phyloP scores from a whole-genome alignment of 2,113 vertebrate genomes.

The Harpagus bidentatus region DNA sequence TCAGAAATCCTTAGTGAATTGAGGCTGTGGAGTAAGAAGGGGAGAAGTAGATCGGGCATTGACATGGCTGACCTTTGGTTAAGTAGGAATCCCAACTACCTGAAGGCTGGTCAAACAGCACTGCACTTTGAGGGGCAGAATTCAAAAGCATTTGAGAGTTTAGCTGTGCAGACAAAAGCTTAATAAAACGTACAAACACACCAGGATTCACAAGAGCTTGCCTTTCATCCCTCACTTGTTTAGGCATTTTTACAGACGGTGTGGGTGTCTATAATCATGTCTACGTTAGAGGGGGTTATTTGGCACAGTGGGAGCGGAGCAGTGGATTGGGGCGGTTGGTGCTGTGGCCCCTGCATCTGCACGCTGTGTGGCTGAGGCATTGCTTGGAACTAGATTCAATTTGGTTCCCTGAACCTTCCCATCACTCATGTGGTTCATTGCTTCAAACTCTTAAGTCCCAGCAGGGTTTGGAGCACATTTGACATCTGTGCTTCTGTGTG shows the following conservation, averaged over 20 bases:
- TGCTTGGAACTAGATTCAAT: neutral
- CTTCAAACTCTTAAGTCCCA: neutral
- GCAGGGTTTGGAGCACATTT: neutral
- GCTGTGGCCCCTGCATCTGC: fast-evolving
- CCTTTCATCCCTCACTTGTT: neutral
- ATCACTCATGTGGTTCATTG: neutral
- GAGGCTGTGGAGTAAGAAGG: neutral
- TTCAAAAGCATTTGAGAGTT: neutral
- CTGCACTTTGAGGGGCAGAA: neutral
- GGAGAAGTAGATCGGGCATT: neutral
- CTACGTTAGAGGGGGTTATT: neutral
- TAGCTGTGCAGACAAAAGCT: neutral
- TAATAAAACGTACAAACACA: neutral
- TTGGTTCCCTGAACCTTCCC: neutral
- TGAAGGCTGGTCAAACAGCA: neutral
- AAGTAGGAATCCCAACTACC: neutral
- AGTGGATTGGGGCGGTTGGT: fast-evolving
- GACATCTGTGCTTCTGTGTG: neutral
- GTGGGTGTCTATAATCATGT: neutral
- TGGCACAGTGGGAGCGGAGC: neutral
- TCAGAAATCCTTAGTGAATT: neutral
- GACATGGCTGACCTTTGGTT: neutral
- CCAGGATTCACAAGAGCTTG: neutral
- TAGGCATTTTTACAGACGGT: neutral
- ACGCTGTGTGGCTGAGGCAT: fast-evolving